phyloP scores from a whole-genome alignment of 2,888 invertebrate species.

The Herminia tarsipennalis region DNA sequence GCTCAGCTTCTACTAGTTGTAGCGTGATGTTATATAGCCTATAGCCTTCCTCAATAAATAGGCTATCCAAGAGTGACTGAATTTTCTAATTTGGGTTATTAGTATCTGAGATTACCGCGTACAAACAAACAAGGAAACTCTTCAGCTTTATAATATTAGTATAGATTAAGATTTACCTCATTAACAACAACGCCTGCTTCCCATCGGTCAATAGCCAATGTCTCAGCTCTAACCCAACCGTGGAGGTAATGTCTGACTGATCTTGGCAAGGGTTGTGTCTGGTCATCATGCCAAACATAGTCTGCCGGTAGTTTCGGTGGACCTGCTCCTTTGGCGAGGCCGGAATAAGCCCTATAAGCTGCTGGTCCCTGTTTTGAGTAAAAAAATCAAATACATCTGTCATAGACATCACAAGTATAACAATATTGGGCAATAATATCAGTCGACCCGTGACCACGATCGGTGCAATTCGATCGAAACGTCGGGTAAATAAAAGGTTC shows the following conservation, averaged over 20 bases:
- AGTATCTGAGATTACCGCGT: background rate
- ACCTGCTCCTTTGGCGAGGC: conserved; percentile 36
- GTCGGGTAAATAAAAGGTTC: too few relatives aligned
- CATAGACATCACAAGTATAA: background rate
- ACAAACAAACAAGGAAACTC: too few relatives aligned
- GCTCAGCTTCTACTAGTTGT: too few relatives aligned
- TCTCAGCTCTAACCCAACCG: conserved; percentile 73
- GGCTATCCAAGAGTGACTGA: too few relatives aligned
- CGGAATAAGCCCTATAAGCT: conserved; percentile 46
- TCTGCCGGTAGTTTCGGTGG: conserved; percentile 50
- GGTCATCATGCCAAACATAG: conserved; percentile 67
- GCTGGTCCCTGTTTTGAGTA: conserved; percentile 57
- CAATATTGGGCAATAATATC: too few relatives aligned
- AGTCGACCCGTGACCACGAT: too few relatives aligned
- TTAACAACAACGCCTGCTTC: conserved; percentile 64
- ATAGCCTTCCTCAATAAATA: too few relatives aligned
- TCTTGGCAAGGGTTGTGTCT: conserved; percentile 72
- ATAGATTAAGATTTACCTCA: conserved; percentile 60
- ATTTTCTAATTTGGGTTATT: too few relatives aligned
- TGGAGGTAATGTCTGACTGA: conserved; percentile 69
- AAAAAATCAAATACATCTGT: too few relatives aligned
- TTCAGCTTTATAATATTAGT: too few relatives aligned
- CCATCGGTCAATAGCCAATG: conserved; percentile 67
- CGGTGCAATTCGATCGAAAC: too few relatives aligned
- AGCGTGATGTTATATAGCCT: too few relatives aligned